Percentiles rank a stretch among this genome's conserved stretches.
These are phyloP conservation scores for Lophochroa leadbeateri DNA, from an alignment of 2,113 vertebrate genomes.

Conservation along the genomic window DNA sequence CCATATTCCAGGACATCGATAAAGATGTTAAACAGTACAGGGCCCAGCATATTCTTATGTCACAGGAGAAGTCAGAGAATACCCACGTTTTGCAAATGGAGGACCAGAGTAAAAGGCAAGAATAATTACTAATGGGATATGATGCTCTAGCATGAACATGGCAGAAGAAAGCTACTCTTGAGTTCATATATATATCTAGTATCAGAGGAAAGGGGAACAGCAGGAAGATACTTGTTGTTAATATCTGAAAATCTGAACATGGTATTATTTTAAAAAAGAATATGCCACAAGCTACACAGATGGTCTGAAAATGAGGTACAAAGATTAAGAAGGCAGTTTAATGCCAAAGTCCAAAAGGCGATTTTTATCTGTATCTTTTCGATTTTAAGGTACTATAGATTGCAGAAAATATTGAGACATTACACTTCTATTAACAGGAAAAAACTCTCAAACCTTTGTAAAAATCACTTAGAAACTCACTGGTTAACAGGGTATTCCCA, in stretches of 20 bases:
- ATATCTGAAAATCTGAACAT: neutral
- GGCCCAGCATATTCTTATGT: neutral
- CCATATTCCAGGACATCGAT: too few species aligned
- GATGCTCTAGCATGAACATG: neutral
- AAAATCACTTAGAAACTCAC: neutral
- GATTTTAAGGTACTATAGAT: neutral
- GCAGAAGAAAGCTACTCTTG: neutral
- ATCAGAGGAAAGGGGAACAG: neutral
- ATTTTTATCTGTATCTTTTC: neutral
- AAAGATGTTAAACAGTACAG: neutral
- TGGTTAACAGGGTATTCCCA: neutral
- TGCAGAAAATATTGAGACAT: neutral
- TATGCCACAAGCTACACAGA: neutral
- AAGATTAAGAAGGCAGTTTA: neutral
- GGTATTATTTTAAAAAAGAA: neutral
- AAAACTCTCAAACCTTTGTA: neutral
- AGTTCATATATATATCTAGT: neutral
- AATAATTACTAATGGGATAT: neutral
- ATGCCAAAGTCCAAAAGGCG: neutral
- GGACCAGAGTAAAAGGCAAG: neutral
- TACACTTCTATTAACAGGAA: neutral
- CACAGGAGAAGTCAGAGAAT: neutral
- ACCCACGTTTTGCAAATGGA: neutral
- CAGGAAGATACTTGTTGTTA: neutral
- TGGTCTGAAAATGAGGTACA: neutral